Conservation (phyloP, 2,797 vertebrate genomes). For the Helostoma temminkii region DNA sequence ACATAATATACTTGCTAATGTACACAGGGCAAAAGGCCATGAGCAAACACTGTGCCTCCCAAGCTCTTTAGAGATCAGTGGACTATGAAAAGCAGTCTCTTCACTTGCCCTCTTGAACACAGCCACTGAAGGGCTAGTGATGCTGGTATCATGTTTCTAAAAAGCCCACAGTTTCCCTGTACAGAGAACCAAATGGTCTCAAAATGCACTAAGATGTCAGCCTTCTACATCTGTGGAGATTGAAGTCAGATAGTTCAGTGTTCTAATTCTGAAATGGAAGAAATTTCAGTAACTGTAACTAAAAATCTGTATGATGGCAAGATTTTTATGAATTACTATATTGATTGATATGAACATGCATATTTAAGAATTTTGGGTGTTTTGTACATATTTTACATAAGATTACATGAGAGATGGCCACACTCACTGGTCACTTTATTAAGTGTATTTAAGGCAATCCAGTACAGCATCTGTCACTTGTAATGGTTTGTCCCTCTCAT, state of each 20-base stretch:
- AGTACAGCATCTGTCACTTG: no score
- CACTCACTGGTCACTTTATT: no score
- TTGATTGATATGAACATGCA: background rate
- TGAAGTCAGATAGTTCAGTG: slow-evolving; percentile 33
- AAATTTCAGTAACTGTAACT: background rate
- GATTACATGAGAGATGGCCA: background rate
- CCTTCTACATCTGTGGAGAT: slow-evolving; percentile 40
- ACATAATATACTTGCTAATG: slow-evolving; percentile 72
- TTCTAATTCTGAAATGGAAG: slow-evolving; percentile 11
- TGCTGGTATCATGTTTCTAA: slow-evolving; percentile 72
- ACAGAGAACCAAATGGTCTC: slow-evolving; percentile 64
- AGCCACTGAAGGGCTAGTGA: slow-evolving; percentile 59
- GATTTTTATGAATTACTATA: background rate
- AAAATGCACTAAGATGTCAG: slow-evolving; percentile 57
- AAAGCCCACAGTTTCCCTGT: slow-evolving; percentile 67
- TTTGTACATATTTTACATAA: background rate
- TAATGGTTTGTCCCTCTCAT: no score
- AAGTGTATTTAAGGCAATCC: no score
- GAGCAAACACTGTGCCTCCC: slow-evolving; percentile 52
- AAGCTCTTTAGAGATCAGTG: slow-evolving; percentile 78
- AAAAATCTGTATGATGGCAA: no score
- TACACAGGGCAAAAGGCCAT: slow-evolving; percentile 68
- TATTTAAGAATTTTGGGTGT: background rate
- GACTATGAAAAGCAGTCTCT: slow-evolving; percentile 77
- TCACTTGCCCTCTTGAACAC: slow-evolving; percentile 68